phyloP scores from a whole-genome alignment of 2,113 vertebrate genomes.

The Periophthalmodon schlosseri region DNA sequence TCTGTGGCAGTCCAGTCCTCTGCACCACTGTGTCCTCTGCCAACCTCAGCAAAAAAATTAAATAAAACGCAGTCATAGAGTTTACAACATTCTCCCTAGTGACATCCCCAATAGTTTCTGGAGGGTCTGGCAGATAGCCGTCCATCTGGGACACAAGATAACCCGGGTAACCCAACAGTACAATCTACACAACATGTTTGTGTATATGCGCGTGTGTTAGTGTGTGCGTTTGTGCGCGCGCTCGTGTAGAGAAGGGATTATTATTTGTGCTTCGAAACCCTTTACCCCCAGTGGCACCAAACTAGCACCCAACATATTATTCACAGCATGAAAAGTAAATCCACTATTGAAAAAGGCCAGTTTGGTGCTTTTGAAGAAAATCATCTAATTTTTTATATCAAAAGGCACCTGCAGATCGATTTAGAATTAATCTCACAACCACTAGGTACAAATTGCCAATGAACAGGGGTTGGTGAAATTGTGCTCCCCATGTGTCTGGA shows the following conservation, averaged over 20 bases:
- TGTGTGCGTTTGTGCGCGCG: not conserved
- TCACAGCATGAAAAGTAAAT: constrained; percentile 11
- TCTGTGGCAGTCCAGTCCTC: constrained; percentile 69
- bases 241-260: constrained; percentile 10
- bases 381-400: not conserved
- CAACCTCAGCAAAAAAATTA: constrained; percentile 34
- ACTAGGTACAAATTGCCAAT: constrained; percentile 1
- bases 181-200: constrained; percentile 15
- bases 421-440: constrained; percentile 1
- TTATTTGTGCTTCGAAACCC: constrained; percentile 21
- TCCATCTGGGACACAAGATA: constrained; percentile 65
- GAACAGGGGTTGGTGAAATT: constrained; percentile 1
- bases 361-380: not conserved
- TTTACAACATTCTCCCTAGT: not conserved
- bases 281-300: constrained; percentile 22
- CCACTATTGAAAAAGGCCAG: not conserved
- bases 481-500: not conserved
- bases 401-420: not conserved
- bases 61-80: not conserved
- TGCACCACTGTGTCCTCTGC: constrained; percentile 67
- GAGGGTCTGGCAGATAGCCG: constrained; percentile 18
- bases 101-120: constrained; percentile 17
- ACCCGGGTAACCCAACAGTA: constrained; percentile 23
- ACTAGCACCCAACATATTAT: constrained; percentile 9
- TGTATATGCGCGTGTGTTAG: not conserved